Percentiles rank a stretch among this genome's conserved stretches.
phyloP scores from a whole-genome alignment of 2,797 vertebrate genomes.

The Enteromius mattozi region DNA sequence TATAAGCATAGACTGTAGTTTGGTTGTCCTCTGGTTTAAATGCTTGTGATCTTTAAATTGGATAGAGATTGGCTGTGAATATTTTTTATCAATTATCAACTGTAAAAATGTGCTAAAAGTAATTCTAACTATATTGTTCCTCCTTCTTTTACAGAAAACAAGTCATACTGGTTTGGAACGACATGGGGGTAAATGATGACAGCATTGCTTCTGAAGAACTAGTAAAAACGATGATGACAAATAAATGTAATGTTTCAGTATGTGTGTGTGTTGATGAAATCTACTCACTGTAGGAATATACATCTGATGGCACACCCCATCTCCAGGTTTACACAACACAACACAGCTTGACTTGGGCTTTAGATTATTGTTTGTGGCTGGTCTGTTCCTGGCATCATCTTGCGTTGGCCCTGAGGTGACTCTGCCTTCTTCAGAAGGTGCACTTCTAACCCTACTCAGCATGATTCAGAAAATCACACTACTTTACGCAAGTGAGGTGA shows the following conservation, averaged over 20 bases:
- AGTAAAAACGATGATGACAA: not conserved
- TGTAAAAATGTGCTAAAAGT: too few species aligned
- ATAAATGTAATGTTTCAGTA: not conserved
- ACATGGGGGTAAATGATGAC: not conserved
- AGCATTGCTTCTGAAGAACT: not conserved
- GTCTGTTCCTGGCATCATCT: conserved; percentile 11
- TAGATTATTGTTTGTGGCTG: conserved; percentile 1
- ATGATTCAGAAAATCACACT: not conserved
- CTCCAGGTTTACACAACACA: conserved; percentile 15
- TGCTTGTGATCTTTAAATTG: not conserved
- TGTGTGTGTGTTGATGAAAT: not conserved
- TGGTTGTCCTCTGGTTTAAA: too few species aligned
- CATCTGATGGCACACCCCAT: not conserved
- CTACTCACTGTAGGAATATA: conserved; percentile 8
- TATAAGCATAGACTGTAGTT: not conserved
- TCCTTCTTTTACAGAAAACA: not conserved
- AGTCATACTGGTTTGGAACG: not conserved
- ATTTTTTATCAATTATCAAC: not conserved
- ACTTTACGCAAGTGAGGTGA: not conserved
- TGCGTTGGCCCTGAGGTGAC: not conserved
- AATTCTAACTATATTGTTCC: not conserved
- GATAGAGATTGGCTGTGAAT: too few species aligned
- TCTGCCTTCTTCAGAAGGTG: conserved; percentile 6
- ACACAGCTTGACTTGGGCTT: conserved; percentile 30
- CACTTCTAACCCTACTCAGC: conserved; percentile 8